Evolutionary conservation across 2,888 invertebrate species (phyloP), one percentile per base, ranked within the genome.

Genomic region (Drosophila fungiperda): DNA sequence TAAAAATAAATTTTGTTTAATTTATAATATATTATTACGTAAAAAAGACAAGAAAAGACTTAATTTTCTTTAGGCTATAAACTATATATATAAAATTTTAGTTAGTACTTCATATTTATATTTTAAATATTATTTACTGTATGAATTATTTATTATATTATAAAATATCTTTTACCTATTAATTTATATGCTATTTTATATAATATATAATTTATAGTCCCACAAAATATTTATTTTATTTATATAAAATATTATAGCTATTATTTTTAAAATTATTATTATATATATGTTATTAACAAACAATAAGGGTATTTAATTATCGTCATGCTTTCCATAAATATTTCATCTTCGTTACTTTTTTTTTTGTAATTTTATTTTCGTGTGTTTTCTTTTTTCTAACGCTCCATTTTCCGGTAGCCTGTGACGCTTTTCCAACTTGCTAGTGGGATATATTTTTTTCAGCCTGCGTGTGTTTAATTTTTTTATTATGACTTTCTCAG

Each of bases 401-500:
- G 73, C 76, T 73, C 59, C 66, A 72, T 72, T 76, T 64, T 68
- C 78, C 62, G 68, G 68, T 64, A 68, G 78, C 67, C 67, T 60
- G 54, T 58, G 68, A 61, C 75, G 71, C 64, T 68, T 69, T 73
- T 20, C 62, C 75, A 57, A 35, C 74, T 52, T 53, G 53, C 76
- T 45, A 9, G 35, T 70, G 68, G 73, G 68, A 67, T 54, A 73
- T 78, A 26, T 29, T 6, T 29, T 80, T 65, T 76, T 61, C 55
- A 58, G 29, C 20, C 12, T 42, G 20, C 29, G 48, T 33, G 49
- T 15, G 29, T 53, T 29, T 35, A 48, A 61, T 65, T 63, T 49
- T 63, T 65, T 74, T 69, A 63, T 45, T 61, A 52, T 50, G 54
- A 57, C 68, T 68, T 64, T 63, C 60, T 73, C 61, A 64, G 60